Evolutionary conservation across 2,113 vertebrate genomes (phyloP).

Genomic region (Microtus pennsylvanicus): DNA sequence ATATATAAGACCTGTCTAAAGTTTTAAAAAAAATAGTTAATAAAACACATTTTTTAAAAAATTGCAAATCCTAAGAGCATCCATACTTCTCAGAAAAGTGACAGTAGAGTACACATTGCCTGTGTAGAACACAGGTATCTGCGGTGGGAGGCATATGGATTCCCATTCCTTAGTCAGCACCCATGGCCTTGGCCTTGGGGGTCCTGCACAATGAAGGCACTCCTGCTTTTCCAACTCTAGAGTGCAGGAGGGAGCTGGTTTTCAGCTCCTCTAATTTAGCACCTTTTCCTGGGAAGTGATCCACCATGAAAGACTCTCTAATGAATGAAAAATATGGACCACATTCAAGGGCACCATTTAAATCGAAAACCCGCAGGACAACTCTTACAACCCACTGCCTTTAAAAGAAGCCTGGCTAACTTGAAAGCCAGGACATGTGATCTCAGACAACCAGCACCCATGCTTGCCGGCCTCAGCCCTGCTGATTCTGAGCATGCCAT

Average conservation of each 20-base stretch:
- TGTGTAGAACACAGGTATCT: background rate
- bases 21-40: background rate
- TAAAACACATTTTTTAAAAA: background rate
- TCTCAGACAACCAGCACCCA: background rate
- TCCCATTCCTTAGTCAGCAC: background rate
- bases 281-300: slow-evolving; percentile 13
- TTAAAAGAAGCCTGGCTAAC: slow-evolving; percentile 46
- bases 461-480: background rate
- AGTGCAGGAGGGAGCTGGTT: background rate
- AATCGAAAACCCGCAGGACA: slow-evolving; percentile 62
- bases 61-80: background rate
- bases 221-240: slow-evolving; percentile 27
- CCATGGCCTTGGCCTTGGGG: background rate
- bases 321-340: slow-evolving; percentile 37
- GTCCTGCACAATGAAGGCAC: background rate
- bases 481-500: slow-evolving; percentile 41
- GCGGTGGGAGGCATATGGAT: background rate
- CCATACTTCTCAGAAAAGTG: background rate
- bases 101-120: rapidly evolving
- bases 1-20: background rate
- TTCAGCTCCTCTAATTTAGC: background rate
- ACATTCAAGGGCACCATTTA: slow-evolving; percentile 66
- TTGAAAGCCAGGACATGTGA: slow-evolving; percentile 58
- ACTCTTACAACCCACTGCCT: slow-evolving; percentile 58
- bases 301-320: slow-evolving; percentile 47